Evolutionary conservation across 1,140 invertebrate genomes (phyloP).

Genomic region (Glossosoma conforme): DNA sequence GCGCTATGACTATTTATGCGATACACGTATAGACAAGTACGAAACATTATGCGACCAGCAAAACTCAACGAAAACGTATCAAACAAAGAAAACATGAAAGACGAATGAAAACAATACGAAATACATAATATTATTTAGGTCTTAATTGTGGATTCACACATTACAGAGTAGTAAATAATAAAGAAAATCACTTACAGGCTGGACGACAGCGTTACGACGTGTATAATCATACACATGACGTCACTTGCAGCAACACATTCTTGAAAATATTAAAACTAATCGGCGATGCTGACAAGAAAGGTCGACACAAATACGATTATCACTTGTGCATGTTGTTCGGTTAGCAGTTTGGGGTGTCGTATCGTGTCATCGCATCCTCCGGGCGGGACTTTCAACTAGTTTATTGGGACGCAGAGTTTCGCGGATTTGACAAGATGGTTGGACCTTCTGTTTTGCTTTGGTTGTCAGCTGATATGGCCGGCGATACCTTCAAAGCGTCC

Average conservation of each 20-base stretch:
- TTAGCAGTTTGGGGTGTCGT: conserved; percentile 40
- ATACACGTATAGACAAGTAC: no score
- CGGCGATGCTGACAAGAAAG: conserved; percentile 37
- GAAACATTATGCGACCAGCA: no score
- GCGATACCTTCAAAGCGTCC: conserved; percentile 9
- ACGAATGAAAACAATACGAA: conserved; percentile 17
- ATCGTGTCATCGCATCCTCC: conserved; percentile 45
- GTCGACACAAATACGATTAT: conserved; percentile 39
- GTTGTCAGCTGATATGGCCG: conserved; percentile 52
- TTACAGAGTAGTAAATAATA: conserved; percentile 35
- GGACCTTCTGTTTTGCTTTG: conserved; percentile 55
- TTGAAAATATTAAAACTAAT: conserved; percentile 50
- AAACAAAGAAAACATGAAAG: conserved; percentile 6
- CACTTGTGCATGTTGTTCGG: conserved; percentile 42
- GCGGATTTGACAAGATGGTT: conserved; percentile 53
- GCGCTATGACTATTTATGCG: no score
- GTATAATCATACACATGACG: conserved; percentile 52
- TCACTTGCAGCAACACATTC: conserved; percentile 51
- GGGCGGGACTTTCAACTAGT: conserved; percentile 50
- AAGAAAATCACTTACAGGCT: conserved; percentile 52
- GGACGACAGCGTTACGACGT: conserved; percentile 44
- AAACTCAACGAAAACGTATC: conserved; percentile 11
- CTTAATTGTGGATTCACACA: conserved; percentile 16
- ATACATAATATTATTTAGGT: not conserved
- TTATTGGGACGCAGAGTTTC: conserved; percentile 48